phyloP scores from a whole-genome alignment of 2,113 vertebrate genomes.

The Oryzias curvinotus region DNA sequence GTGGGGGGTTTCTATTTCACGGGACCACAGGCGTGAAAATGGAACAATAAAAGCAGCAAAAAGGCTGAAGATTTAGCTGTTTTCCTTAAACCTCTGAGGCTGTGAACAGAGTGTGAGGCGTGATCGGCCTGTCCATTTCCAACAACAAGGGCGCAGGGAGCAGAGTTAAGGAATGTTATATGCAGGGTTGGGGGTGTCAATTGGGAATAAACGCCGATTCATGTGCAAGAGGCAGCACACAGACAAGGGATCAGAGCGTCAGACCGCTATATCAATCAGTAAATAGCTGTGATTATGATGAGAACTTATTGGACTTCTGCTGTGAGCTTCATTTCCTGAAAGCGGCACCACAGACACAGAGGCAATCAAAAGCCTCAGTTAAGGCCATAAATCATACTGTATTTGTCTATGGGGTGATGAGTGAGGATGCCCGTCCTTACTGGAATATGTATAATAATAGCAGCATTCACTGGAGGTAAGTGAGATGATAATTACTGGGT shows the following conservation, averaged over 20 bases:
- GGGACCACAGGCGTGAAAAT: constrained; percentile 26
- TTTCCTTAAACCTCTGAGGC: constrained; percentile 29
- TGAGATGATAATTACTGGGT: constrained; percentile 61
- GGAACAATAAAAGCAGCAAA: constrained; percentile 32
- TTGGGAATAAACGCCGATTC: constrained; percentile 60
- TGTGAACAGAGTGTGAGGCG: constrained; percentile 40
- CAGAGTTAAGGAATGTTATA: constrained; percentile 16
- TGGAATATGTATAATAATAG: constrained; percentile 64
- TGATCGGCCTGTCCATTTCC: constrained; percentile 20
- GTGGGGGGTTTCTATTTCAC: constrained; percentile 6
- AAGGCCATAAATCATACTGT: constrained; percentile 73
- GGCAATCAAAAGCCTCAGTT: constrained; percentile 74
- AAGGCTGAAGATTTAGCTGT: constrained; percentile 42
- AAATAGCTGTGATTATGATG: constrained; percentile 72
- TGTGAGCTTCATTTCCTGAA: constrained; percentile 76
- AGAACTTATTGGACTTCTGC: constrained; percentile 77
- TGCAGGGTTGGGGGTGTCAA: constrained; percentile 17
- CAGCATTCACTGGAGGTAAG: constrained; percentile 42
- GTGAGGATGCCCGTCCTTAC: constrained; percentile 64
- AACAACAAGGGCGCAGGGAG: constrained; percentile 36
- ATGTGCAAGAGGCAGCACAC: constrained; percentile 44
- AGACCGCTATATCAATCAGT: constrained; percentile 72
- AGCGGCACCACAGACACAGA: constrained; percentile 67
- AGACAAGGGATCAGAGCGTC: constrained; percentile 58
- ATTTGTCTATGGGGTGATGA: constrained; percentile 75